These are phyloP conservation scores for Ammospiza caudacuta DNA, from an alignment of 2,113 vertebrate species.

Conservation along the genomic window DNA sequence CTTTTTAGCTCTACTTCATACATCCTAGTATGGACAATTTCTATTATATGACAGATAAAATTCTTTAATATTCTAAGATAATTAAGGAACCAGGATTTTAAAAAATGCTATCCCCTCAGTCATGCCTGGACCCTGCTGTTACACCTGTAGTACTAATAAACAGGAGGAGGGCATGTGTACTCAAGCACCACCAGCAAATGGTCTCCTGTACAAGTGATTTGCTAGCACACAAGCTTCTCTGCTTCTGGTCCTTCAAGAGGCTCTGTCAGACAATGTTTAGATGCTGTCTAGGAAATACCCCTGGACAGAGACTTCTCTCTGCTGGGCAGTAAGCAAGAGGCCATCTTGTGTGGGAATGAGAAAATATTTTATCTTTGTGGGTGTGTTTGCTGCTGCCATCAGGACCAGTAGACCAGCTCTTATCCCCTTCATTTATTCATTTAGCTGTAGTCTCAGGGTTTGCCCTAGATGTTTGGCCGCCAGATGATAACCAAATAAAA, in stretches of 20 bases:
- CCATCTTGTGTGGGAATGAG: not conserved
- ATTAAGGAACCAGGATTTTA: not conserved
- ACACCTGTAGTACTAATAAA: not conserved
- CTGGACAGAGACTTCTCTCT: not conserved
- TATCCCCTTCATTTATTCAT: not conserved
- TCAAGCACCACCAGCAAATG: not conserved
- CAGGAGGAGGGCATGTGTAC: not conserved
- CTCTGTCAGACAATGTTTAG: not conserved
- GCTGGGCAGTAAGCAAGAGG: not conserved
- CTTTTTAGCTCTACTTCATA: not conserved
- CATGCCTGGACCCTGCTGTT: not conserved
- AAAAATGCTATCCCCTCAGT: not conserved
- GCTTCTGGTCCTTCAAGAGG: not conserved
- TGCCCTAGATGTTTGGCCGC: not conserved
- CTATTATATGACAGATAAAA: not conserved
- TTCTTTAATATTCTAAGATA: not conserved
- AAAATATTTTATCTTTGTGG: not conserved
- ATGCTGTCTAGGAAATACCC: not conserved
- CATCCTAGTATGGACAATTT: not conserved
- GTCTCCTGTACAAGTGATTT: not conserved
- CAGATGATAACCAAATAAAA: not conserved
- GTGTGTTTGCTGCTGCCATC: not conserved
- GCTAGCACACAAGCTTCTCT: not conserved
- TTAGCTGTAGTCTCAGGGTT: not conserved
- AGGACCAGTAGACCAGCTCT: not conserved